Evolutionary conservation across 2,888 invertebrate species (phyloP).

Genomic region (Nasonia oneida): DNA sequence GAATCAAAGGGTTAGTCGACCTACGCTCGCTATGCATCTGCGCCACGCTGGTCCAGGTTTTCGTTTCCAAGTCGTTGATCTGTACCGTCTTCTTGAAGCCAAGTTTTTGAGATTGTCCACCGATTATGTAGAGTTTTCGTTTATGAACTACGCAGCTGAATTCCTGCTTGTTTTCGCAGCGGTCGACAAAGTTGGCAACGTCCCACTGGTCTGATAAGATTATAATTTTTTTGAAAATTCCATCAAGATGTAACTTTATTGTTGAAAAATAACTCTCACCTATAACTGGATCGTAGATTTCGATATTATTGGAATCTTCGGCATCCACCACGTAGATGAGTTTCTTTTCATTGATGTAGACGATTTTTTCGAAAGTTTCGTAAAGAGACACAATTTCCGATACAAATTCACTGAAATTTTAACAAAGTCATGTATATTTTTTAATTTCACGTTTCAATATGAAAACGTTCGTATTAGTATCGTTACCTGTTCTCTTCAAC

Average conservation of each 20-base stretch:
- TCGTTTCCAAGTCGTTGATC: no score
- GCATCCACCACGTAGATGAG: not conserved
- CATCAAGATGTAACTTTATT: no score
- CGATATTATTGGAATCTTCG: not conserved
- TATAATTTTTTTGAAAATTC: not conserved
- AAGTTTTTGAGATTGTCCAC: not conserved
- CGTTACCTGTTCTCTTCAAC: not conserved
- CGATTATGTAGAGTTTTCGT: not conserved
- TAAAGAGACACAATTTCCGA: not conserved
- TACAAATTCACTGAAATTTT: not conserved
- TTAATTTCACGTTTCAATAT: not conserved
- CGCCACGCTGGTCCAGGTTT: no score
- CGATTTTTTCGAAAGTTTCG: slow-evolving; percentile 2
- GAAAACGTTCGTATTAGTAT: not conserved
- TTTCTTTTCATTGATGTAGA: not conserved
- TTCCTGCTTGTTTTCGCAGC: not conserved
- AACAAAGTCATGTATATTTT: not conserved
- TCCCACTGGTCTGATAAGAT: not conserved
- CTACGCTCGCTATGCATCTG: no score
- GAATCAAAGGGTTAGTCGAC: no score
- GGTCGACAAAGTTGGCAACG: not conserved
- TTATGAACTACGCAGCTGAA: not conserved
- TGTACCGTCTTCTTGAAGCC: not conserved
- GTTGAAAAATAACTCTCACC: not conserved
- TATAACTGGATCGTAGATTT: not conserved